Percentiles rank a stretch among this genome's conserved stretches.
Evolutionary conservation across 2,888 invertebrate genomes (phyloP).

Genomic region (Oscheius sp.): DNA sequence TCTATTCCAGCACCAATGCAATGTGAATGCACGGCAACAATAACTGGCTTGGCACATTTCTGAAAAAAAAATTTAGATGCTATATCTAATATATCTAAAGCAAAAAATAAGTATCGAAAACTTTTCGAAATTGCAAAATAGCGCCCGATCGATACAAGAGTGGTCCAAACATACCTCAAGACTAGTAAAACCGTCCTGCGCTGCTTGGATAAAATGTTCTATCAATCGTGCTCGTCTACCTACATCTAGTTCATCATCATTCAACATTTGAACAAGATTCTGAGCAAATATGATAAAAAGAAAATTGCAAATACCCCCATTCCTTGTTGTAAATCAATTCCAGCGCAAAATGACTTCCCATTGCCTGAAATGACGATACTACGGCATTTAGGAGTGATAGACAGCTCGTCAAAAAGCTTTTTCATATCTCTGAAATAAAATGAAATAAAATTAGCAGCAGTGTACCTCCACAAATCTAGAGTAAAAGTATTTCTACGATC

Average conservation of each 20-base stretch:
- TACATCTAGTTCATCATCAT: conserved; percentile 47
- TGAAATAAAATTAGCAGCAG: background rate
- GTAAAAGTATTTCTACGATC: conserved; percentile 63
- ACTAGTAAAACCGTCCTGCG: conserved; percentile 49
- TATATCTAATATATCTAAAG: too few relatives aligned
- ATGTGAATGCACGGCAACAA: conserved; percentile 85
- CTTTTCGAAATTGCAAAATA: too few relatives aligned
- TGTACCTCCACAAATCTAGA: conserved; percentile 57
- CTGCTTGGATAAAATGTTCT: conserved; percentile 35
- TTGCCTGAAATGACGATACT: conserved; percentile 85
- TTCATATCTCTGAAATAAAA: conserved; percentile 77
- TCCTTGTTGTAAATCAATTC: conserved; percentile 78
- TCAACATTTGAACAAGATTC: conserved; percentile 41
- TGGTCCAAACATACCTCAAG: conserved; percentile 49
- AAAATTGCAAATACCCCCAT: conserved; percentile 30
- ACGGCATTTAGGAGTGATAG: conserved; percentile 83
- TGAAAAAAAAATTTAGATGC: conserved; percentile 66
- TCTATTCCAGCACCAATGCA: conserved; percentile 93
- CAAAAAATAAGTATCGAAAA: too few relatives aligned
- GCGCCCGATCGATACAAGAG: too few relatives aligned
- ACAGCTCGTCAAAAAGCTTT: conserved; percentile 82
- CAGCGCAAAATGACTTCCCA: conserved; percentile 88
- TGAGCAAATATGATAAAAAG: background rate
- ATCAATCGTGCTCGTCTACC: conserved; percentile 47
- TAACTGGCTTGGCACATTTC: conserved; percentile 86